Conservation (phyloP, 1,140 invertebrate species). For the Hypothenemus hampei region DNA sequence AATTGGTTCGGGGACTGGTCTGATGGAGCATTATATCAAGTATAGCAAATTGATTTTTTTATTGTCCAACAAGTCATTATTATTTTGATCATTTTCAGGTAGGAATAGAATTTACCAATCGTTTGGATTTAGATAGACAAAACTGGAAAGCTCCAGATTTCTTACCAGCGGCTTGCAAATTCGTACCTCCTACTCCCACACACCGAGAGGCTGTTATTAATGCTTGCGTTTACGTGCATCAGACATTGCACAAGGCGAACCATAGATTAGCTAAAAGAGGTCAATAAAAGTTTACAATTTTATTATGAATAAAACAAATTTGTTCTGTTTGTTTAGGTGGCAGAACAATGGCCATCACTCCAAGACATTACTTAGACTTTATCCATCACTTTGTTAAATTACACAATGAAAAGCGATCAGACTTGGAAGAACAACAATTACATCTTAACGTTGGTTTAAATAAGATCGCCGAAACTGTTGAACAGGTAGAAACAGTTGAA, state of each 20-base stretch:
- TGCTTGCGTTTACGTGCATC: constrained; percentile 97
- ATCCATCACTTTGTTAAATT: constrained; percentile 99
- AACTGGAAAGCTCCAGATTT: constrained; percentile 81
- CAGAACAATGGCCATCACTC: constrained; percentile 95
- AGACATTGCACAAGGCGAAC: constrained; percentile 94
- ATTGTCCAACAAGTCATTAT: constrained; percentile 5
- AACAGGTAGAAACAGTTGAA: too few species aligned
- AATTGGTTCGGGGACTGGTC: constrained; percentile 99
- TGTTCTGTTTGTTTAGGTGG: constrained; percentile 46
- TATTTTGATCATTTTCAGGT: constrained; percentile 51
- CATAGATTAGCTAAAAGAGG: constrained; percentile 82
- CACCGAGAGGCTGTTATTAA: constrained; percentile 96
- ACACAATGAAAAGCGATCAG: constrained; percentile 95
- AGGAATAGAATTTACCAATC: constrained; percentile 80
- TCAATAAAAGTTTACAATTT: background rate
- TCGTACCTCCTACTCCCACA: constrained; percentile 67
- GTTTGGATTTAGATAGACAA: constrained; percentile 75
- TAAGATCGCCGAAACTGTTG: constrained; percentile 98
- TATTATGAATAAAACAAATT: background rate
- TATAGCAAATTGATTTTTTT: constrained; percentile 38
- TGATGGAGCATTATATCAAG: constrained; percentile 93
- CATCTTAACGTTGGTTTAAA: constrained; percentile 98
- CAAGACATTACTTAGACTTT: constrained; percentile 98
- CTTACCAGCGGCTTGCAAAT: constrained; percentile 80
- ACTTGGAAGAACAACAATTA: constrained; percentile 97